Percentiles rank a stretch among this genome's conserved stretches.
phyloP scores from a whole-genome alignment of 2,113 vertebrate genomes.

The Aegithalos caudatus region DNA sequence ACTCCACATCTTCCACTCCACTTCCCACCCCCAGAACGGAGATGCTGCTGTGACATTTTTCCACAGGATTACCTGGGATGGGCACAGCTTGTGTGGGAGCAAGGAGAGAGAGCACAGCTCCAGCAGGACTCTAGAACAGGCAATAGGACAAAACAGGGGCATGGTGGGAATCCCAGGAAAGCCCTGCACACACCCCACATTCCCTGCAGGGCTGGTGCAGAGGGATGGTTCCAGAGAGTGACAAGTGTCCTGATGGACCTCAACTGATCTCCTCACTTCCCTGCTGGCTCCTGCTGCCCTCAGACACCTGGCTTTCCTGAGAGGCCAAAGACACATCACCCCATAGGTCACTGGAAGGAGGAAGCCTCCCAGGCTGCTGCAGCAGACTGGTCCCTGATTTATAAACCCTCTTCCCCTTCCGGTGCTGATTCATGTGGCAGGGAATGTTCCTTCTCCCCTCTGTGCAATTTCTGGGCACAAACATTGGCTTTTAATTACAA shows the following conservation, averaged over 20 bases:
- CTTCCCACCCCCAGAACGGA: accelerated
- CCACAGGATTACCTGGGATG: accelerated
- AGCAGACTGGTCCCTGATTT: neutral
- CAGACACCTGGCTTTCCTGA: neutral
- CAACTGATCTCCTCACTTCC: neutral
- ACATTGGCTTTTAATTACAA: neutral
- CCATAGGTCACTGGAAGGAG: neutral
- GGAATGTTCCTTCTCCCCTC: neutral
- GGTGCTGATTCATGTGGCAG: neutral
- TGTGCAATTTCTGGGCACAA: neutral
- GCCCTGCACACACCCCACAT: neutral
- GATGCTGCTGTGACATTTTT: neutral
- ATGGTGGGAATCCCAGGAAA: neutral
- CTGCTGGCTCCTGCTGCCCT: neutral
- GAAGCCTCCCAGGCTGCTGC: neutral
- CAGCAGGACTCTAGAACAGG: neutral
- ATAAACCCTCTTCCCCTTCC: neutral
- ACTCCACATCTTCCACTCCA: neutral
- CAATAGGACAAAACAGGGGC: neutral
- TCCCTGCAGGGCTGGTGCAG: accelerated
- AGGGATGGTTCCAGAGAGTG: accelerated
- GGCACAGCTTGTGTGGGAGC: neutral
- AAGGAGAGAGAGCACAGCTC: neutral
- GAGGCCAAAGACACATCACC: neutral
- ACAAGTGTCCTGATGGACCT: neutral